Conservation (phyloP, 1,140 invertebrate genomes). For the Apocrypta bakeri region DNA sequence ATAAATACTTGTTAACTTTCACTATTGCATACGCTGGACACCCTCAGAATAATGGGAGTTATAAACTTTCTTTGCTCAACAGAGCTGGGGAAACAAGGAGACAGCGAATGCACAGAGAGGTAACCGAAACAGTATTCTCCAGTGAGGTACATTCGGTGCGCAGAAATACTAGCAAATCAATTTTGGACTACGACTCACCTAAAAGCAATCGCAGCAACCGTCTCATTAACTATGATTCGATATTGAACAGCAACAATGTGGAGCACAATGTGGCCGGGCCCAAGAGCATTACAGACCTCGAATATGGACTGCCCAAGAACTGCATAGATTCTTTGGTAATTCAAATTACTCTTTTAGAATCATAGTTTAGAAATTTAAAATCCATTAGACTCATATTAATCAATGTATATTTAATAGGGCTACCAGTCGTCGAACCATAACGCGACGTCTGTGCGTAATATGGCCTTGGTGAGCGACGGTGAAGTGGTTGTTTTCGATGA, state of each 20-base stretch:
- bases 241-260: conserved; percentile 74
- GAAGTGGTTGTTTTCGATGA: conserved; percentile 89
- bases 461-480: conserved; percentile 79
- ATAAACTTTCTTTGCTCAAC: neutral
- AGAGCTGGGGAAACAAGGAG: conserved; percentile 75
- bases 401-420: neutral
- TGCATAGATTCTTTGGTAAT: conserved; percentile 73
- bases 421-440: conserved; percentile 46
- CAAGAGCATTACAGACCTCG: conserved; percentile 72
- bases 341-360: neutral
- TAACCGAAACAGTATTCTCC: conserved; percentile 80
- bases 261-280: conserved; percentile 70
- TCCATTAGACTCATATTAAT: neutral
- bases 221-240: conserved; percentile 71
- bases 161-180: conserved; percentile 70
- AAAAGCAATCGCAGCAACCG: conserved; percentile 65
- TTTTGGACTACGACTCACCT: conserved; percentile 71
- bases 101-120: conserved; percentile 75
- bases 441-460: conserved; percentile 41
- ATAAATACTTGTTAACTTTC: neutral
- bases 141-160: conserved; percentile 79
- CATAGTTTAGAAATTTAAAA: neutral
- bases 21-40: neutral
- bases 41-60: neutral
- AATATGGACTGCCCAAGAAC: conserved; percentile 72